These are phyloP conservation scores for Danio aesculapii DNA, from an alignment of 2,797 vertebrate genomes.

Conservation along the genomic window DNA sequence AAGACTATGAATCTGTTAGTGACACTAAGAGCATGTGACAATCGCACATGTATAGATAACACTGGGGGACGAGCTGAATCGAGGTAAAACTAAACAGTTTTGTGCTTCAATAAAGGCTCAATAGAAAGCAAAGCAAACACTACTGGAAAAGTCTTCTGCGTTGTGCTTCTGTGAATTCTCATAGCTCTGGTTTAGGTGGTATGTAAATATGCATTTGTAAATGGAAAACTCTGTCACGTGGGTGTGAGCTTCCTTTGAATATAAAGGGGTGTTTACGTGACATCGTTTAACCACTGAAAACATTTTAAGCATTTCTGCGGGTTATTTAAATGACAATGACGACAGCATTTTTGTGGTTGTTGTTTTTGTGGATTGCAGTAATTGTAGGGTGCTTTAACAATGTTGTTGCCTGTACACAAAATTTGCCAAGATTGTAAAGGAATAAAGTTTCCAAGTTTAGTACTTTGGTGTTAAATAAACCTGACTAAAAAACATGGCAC, in stretches of 20 bases:
- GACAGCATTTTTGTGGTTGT: no score
- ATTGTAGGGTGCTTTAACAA: no score
- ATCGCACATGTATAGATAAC: conserved; percentile 37
- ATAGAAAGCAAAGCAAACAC: background rate
- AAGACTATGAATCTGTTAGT: conserved; percentile 41
- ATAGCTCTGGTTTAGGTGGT: background rate
- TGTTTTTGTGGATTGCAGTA: no score
- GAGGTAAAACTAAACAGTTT: background rate
- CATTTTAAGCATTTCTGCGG: no score
- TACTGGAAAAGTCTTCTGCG: background rate
- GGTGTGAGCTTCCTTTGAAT: background rate
- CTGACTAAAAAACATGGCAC: no score
- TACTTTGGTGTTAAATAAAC: no score
- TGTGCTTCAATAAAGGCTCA: background rate
- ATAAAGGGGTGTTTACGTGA: no score
- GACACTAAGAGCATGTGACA: conserved; percentile 11
- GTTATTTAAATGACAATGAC: no score
- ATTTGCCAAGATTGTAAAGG: no score
- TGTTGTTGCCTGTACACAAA: no score
- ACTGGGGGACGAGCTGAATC: background rate
- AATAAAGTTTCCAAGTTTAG: no score
- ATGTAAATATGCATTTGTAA: conserved; percentile 28
- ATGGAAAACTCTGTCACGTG: background rate
- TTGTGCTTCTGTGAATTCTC: background rate
- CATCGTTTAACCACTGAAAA: no score